These are phyloP conservation scores for Suricata suricatta DNA, from an alignment of 2,113 vertebrate genomes.

Conservation along the genomic window DNA sequence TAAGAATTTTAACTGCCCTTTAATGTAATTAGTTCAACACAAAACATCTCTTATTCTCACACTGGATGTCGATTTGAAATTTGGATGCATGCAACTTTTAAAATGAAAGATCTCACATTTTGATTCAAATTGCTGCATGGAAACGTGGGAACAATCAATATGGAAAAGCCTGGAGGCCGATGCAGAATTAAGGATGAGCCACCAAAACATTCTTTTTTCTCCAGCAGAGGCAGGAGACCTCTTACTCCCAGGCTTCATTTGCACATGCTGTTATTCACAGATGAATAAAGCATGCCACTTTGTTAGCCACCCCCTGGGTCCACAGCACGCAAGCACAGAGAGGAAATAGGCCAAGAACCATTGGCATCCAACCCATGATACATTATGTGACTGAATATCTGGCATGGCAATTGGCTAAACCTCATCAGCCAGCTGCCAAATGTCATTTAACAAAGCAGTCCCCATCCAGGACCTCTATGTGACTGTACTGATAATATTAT, in stretches of 20 bases:
- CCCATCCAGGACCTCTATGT: constrained; percentile 78
- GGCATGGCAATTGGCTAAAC: constrained; percentile 77
- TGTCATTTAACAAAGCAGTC: constrained; percentile 76
- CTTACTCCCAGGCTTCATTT: constrained; percentile 70
- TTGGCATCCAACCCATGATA: constrained; percentile 74
- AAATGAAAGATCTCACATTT: constrained; percentile 62
- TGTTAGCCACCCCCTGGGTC: constrained; percentile 74
- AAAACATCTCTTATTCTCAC: constrained; percentile 12
- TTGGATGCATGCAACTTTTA: not conserved
- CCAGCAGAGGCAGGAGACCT: constrained; percentile 39
- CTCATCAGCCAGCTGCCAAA: constrained; percentile 69
- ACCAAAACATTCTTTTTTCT: constrained; percentile 52
- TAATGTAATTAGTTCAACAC: not conserved
- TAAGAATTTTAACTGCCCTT: constrained; percentile 35
- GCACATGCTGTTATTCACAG: constrained; percentile 75
- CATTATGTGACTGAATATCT: constrained; percentile 80
- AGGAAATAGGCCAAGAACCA: constrained; percentile 77
- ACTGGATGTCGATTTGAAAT: constrained; percentile 6
- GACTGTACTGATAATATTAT: constrained; percentile 79
- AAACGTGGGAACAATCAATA: constrained; percentile 57
- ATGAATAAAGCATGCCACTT: constrained; percentile 75
- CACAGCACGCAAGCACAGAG: constrained; percentile 45
- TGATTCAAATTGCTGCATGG: constrained; percentile 58
- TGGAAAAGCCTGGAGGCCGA: constrained; percentile 55
- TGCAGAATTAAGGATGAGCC: constrained; percentile 60